Conservation (phyloP, 1,140 invertebrate species). For the Diabrotica virgifera region DNA sequence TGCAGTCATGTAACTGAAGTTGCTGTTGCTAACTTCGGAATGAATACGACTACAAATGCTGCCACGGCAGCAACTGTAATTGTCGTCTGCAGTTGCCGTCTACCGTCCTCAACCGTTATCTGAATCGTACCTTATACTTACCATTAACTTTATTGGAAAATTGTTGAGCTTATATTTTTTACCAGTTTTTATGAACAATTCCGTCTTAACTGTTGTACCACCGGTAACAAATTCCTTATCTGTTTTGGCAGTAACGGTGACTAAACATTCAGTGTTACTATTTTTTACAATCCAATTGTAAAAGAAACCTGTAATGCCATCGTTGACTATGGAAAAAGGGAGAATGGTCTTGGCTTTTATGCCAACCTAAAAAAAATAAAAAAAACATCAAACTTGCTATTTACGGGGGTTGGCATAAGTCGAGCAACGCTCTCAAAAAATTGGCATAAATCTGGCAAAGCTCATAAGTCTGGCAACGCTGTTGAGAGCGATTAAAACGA, state of each 20-base stretch:
- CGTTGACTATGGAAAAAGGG: constrained; percentile 45
- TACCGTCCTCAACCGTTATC: too few species aligned
- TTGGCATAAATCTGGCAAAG: too few species aligned
- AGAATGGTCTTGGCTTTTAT: background rate
- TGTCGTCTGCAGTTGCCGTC: too few species aligned
- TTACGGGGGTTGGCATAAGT: too few species aligned
- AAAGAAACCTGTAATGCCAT: constrained; percentile 44
- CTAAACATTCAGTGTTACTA: constrained; percentile 29
- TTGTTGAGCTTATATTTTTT: background rate
- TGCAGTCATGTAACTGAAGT: too few species aligned
- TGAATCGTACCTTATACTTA: background rate
- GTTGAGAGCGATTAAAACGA: too few species aligned
- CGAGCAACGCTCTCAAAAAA: too few species aligned
- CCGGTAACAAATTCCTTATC: constrained; percentile 36
- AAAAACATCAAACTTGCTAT: too few species aligned
- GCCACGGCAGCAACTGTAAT: too few species aligned
- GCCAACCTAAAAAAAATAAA: constrained; percentile 9
- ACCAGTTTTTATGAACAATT: constrained; percentile 1
- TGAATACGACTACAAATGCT: too few species aligned
- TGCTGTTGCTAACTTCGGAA: too few species aligned
- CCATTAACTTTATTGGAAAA: constrained; percentile 11
- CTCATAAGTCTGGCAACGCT: too few species aligned
- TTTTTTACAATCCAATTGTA: constrained; percentile 45
- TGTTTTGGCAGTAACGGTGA: constrained; percentile 31
- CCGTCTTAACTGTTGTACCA: constrained; percentile 18